phyloP scores from a whole-genome alignment of 2,888 invertebrate species.

The Sepiola atlantica region DNA sequence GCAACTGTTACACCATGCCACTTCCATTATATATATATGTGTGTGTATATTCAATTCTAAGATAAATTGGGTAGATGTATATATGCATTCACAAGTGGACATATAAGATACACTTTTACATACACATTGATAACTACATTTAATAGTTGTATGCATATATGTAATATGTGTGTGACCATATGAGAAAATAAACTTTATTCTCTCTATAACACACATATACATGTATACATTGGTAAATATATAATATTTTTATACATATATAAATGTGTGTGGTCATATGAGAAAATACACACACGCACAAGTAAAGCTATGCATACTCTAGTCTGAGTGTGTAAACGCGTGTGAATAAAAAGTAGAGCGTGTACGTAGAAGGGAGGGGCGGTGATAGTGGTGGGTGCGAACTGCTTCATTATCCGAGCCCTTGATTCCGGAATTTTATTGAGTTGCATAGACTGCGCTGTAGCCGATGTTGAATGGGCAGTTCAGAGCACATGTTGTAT shows the following conservation, averaged over 20 bases:
- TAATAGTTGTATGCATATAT: not conserved
- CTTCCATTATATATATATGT: too few relatives aligned
- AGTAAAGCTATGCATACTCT: not conserved
- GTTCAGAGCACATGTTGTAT: conserved; percentile 32
- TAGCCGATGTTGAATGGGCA: not conserved
- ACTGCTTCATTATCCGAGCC: not conserved
- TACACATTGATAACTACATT: not conserved
- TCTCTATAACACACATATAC: too few relatives aligned
- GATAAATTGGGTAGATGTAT: not conserved
- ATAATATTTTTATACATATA: too few relatives aligned
- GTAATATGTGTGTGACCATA: not conserved
- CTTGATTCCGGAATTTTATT: not conserved
- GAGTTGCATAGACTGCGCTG: not conserved
- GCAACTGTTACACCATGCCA: too few relatives aligned
- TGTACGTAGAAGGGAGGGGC: too few relatives aligned
- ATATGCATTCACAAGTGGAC: not conserved
- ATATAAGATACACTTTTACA: not conserved
- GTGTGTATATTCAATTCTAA: too few relatives aligned
- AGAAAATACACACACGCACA: not conserved
- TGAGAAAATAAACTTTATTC: not conserved
- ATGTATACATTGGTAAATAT: not conserved
- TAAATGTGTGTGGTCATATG: too few relatives aligned
- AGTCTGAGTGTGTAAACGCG: not conserved
- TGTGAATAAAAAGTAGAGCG: not conserved
- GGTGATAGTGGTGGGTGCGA: not conserved